Conservation (phyloP, 1,140 invertebrate genomes). For the Portunus trituberculatus region DNA sequence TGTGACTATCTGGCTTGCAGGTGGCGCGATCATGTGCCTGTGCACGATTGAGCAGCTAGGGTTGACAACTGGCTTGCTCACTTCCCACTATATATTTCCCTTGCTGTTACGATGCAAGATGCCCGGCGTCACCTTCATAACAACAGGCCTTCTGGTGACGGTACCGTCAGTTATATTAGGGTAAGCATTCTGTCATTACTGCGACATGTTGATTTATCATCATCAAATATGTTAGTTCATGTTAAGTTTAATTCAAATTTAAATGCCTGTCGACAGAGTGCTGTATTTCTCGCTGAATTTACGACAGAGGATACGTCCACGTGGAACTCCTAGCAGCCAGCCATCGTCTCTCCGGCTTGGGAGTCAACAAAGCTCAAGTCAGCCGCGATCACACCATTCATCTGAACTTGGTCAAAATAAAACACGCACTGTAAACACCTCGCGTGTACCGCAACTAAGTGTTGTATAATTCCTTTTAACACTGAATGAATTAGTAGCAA, state of each 20-base stretch:
- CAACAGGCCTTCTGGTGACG: background rate
- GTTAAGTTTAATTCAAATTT: background rate
- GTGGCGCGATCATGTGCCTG: background rate
- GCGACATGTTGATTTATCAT: background rate
- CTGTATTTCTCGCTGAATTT: slow-evolving; percentile 34
- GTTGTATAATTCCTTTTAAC: too few species aligned
- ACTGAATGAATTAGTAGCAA: too few species aligned
- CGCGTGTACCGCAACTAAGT: too few species aligned
- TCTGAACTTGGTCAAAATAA: too few species aligned
- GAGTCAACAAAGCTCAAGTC: too few species aligned
- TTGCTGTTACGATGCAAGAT: background rate
- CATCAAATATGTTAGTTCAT: background rate
- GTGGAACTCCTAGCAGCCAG: background rate
- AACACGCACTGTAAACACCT: too few species aligned
- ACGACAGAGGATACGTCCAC: background rate
- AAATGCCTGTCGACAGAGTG: background rate
- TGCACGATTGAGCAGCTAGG: background rate
- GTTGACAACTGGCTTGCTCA: background rate
- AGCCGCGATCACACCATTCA: too few species aligned
- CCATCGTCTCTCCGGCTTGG: background rate
- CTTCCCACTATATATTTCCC: slow-evolving; percentile 9
- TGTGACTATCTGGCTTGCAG: background rate
- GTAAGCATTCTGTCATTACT: background rate
- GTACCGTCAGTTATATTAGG: slow-evolving; percentile 30
- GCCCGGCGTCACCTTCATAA: slow-evolving; percentile 31